A percentile compares a stretch with the other conserved stretches of the same genome.
Conservation (phyloP, 2,888 invertebrate species). For the Mactromeris polynyma region DNA sequence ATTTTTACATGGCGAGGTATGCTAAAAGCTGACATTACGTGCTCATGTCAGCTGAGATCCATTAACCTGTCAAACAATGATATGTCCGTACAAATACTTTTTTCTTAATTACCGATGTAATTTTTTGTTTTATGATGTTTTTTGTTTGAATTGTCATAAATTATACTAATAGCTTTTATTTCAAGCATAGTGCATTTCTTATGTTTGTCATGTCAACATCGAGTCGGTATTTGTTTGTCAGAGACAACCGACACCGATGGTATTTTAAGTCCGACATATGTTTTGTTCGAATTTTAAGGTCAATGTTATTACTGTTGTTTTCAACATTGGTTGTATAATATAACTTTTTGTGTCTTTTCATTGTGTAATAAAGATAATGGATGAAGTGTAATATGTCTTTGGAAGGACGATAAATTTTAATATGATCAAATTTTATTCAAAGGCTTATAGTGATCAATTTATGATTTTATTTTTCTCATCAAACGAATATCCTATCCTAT, state of each 20-base stretch:
- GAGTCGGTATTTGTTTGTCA: conserved; percentile 7
- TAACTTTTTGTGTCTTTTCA: not conserved
- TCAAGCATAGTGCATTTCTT: conserved; percentile 13
- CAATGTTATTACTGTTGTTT: not conserved
- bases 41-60: conserved; percentile 16
- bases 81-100: conserved; percentile 20
- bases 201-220: not conserved
- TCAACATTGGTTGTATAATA: not conserved
- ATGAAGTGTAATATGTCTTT: no score
- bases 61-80: conserved; percentile 16
- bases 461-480: no score
- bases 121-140: conserved; percentile 12
- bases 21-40: conserved; percentile 26
- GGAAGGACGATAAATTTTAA: no score
- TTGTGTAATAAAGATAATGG: not conserved
- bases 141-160: conserved; percentile 39
- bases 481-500: no score
- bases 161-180: conserved; percentile 43
- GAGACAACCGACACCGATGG: not conserved
- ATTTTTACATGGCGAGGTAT: conserved; percentile 11
- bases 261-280: not conserved
- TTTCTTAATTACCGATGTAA: conserved; percentile 38
- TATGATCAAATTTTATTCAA: no score
- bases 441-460: no score
- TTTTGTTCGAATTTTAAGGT: conserved; percentile 15